These are phyloP conservation scores for Miniopterus natalensis DNA, from an alignment of 2,113 vertebrate genomes.

Conservation along the genomic window DNA sequence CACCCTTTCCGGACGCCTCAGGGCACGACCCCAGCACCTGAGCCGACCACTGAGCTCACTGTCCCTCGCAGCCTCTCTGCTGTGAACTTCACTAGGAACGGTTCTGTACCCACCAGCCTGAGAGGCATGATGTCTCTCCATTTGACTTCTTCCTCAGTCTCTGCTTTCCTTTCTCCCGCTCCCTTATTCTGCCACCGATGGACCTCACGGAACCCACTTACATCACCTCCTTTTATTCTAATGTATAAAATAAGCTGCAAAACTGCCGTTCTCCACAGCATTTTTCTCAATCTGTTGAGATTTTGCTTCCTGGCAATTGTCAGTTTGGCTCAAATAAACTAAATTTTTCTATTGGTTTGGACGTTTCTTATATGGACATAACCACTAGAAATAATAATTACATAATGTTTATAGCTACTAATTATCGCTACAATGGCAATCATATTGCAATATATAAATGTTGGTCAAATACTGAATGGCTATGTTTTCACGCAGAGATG, in stretches of 20 bases:
- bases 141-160: neutral
- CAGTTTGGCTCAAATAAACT: neutral
- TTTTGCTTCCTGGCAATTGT: neutral
- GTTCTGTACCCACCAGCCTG: neutral
- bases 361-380: neutral
- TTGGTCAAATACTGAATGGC: neutral
- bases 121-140: neutral
- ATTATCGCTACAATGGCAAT: neutral
- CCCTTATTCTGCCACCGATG: neutral
- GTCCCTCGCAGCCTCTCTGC: neutral
- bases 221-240: neutral
- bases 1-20: neutral
- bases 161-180: neutral
- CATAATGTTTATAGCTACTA: neutral
- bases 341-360: neutral
- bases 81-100: neutral
- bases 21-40: neutral
- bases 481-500: neutral
- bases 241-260: neutral
- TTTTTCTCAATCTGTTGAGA: neutral
- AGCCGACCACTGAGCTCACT: neutral
- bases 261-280: neutral
- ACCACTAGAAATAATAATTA: neutral
- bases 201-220: neutral
- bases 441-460: neutral